Evolutionary conservation across 2,797 vertebrate species (phyloP).

Genomic region (Myotis pilosus): DNA sequence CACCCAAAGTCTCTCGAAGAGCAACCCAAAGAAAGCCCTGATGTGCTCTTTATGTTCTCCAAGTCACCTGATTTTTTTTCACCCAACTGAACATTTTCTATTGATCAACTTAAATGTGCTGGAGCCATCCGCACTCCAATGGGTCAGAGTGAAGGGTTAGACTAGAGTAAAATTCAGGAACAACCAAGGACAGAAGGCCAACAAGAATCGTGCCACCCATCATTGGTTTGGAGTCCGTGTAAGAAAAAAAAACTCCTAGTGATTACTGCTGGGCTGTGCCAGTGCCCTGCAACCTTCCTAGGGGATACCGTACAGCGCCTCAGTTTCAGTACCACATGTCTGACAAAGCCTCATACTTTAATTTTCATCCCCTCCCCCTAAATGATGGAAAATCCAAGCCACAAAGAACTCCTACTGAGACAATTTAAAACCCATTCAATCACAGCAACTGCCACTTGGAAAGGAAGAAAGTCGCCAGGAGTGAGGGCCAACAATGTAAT

Average conservation of each 20-base stretch:
- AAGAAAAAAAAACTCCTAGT: not conserved
- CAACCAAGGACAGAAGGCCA: not conserved
- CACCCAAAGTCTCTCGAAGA: not conserved
- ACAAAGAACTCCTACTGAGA: slow-evolving; percentile 36
- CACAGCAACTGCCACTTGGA: slow-evolving; percentile 27
- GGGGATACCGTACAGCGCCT: not conserved
- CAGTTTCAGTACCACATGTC: not conserved
- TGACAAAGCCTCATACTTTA: not conserved
- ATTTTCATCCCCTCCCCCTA: not conserved
- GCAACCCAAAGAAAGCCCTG: not conserved
- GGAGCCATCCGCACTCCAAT: not conserved
- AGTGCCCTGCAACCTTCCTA: not conserved
- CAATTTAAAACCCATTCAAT: slow-evolving; percentile 47
- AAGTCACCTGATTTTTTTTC: not conserved
- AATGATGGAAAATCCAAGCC: slow-evolving; percentile 55
- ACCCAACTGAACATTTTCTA: not conserved
- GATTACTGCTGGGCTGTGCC: not conserved
- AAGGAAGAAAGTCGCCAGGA: slow-evolving; percentile 39
- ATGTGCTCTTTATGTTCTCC: not conserved
- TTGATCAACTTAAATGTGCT: not conserved
- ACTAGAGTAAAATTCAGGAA: not conserved
- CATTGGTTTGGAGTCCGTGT: not conserved
- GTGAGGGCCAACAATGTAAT: slow-evolving; percentile 50
- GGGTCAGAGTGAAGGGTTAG: not conserved
- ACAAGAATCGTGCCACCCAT: not conserved